Evolutionary conservation across 2,888 invertebrate genomes (phyloP).

Genomic region (Amblyteles armatorius): DNA sequence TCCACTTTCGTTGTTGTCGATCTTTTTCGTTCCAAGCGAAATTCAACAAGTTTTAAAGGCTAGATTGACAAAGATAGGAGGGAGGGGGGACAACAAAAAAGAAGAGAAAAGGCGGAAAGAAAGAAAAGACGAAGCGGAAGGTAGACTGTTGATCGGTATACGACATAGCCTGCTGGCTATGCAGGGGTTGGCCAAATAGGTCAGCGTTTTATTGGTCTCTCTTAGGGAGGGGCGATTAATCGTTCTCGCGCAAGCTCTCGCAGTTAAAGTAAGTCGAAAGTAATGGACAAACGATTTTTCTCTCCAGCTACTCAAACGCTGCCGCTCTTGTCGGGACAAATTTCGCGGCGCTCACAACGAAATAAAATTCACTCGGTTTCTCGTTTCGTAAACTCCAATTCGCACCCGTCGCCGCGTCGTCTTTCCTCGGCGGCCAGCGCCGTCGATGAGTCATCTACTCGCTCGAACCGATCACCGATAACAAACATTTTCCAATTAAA

Average conservation of each 20-base stretch:
- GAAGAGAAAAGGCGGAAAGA: neutral
- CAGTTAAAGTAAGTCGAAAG: slow-evolving; percentile 20
- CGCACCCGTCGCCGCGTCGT: no score
- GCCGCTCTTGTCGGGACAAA: neutral
- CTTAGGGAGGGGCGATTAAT: slow-evolving; percentile 22
- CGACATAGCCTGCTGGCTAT: neutral
- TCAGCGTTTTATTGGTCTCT: slow-evolving; percentile 31
- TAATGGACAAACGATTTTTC: slow-evolving; percentile 15
- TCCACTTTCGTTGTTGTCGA: slow-evolving; percentile 19
- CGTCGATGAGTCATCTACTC: no score
- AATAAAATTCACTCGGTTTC: neutral
- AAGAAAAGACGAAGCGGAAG: neutral
- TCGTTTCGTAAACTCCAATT: neutral
- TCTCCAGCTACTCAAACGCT: neutral
- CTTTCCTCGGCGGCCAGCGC: no score
- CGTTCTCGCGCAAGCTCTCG: neutral
- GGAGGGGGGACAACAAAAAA: neutral
- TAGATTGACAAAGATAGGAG: neutral
- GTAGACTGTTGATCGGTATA: neutral
- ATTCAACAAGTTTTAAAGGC: slow-evolving; percentile 9
- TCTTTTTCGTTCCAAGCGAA: slow-evolving; percentile 26
- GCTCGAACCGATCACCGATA: no score
- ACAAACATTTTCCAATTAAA: neutral
- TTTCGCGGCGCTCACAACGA: neutral
- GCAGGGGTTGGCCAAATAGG: slow-evolving; percentile 10